Base-by-base conservation (phyloP, 23 tunicate genomes). In the Corella eumyota region DNA sequence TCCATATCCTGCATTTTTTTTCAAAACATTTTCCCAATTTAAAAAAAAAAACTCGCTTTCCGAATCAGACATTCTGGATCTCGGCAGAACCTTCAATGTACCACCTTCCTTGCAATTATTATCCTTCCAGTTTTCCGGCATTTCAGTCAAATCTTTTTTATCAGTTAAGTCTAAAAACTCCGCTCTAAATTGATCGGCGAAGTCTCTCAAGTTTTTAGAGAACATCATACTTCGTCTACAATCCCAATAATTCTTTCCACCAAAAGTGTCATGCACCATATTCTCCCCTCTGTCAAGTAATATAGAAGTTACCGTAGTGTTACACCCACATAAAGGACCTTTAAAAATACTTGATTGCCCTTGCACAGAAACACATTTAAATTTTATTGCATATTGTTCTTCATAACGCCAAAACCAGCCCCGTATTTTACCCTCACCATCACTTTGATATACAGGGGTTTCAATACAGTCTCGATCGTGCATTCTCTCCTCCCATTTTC, bases 351-450 rank as follows among this genome's bases (percentile, higher is more conserved):
- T 75, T 7, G 98, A 68, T 34, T 0, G 33, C 2, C 95, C 98
- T 36, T 75, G 93, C 37, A 77, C 98, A 2, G 98, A 92, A 36
- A 92, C 98, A 76, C 98, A 92, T 59, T 92, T 92, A 60, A 92
- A 92, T 32, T 82, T 83, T 33, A 70, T 72, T 22, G 98, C 98
- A 70, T 83, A 76, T 3, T 93, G 83, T 61, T 82, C 92, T 27
- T 64, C 80, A 83, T 76, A 92, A 2, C 98, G 93, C 84, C 81
- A 92, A 76, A 92, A 92, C 98, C 98, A 92, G 17, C 98, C 98
- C 26, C 98, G 66, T 24, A 50, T 55, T 54, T 85, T 77, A 17
- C 74, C 81, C n/a, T 77, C 74, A 5, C n/a, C 56, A 54, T 76
- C 98, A 25, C 81, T 61, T 33, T 82, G 62, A 71, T 92, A 92